These are phyloP conservation scores for Natrix natrix DNA, from an alignment of 2,797 vertebrate genomes.

Conservation along the genomic window DNA sequence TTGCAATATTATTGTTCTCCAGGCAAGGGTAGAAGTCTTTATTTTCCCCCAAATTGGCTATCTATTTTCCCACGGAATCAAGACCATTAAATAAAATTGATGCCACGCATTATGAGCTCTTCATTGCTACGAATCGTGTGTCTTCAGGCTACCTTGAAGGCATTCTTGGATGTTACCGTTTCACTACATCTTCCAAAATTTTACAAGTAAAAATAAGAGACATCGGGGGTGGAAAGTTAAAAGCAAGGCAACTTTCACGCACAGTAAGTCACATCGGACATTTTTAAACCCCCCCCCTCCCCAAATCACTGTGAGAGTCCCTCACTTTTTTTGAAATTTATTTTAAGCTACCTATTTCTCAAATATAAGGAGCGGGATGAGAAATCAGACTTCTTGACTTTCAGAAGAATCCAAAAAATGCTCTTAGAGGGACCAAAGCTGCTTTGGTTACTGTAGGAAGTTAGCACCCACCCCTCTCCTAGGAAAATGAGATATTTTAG, in stretches of 20 bases:
- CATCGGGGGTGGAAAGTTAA: not conserved
- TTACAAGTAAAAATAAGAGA: not conserved
- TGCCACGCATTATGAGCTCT: not conserved
- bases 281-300: not conserved
- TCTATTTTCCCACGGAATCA: not conserved
- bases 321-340: too few species aligned
- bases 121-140: not conserved
- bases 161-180: not conserved
- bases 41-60: not conserved
- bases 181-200: not conserved
- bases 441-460: too few species aligned
- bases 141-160: not conserved
- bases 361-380: not conserved
- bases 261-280: not conserved
- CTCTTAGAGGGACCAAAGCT: not conserved
- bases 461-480: too few species aligned
- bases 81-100: not conserved
- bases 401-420: not conserved
- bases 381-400: not conserved
- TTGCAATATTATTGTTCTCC: not conserved
- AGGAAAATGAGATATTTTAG: too few species aligned
- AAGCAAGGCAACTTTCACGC: not conserved
- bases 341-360: not conserved
- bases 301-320: not conserved
- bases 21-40: not conserved